Conservation (phyloP, 2,113 vertebrate genomes). For the Tragulus kanchil region DNA sequence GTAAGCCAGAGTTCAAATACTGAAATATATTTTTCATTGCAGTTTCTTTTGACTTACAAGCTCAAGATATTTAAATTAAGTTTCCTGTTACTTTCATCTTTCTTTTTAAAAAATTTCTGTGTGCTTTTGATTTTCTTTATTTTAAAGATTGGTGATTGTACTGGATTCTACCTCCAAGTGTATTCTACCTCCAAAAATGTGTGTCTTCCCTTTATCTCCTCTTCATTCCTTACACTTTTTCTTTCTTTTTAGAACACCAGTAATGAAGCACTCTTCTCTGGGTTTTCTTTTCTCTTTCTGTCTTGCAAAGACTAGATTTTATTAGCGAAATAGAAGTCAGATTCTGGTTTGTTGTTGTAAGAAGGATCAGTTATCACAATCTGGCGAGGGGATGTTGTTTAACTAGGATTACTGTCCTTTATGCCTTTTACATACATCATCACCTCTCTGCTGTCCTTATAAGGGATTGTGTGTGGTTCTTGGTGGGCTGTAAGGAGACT, state of each 20-base stretch:
- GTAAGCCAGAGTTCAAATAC: background rate
- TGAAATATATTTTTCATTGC: background rate
- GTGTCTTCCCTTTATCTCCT: background rate
- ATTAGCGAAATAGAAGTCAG: slow-evolving; percentile 5
- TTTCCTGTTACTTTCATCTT: background rate
- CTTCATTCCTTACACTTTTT: slow-evolving; percentile 20
- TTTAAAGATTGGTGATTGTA: slow-evolving; percentile 12
- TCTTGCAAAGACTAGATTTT: slow-evolving; percentile 33
- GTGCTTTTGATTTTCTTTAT: slow-evolving; percentile 50
- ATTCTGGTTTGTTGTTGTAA: background rate
- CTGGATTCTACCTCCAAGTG: background rate
- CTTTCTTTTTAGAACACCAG: background rate
- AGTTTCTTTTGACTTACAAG: slow-evolving; percentile 60
- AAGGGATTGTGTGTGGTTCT: background rate
- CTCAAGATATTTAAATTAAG: background rate
- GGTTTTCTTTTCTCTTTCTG: slow-evolving; percentile 24
- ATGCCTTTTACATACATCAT: background rate
- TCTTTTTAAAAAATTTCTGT: background rate
- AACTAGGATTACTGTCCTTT: background rate
- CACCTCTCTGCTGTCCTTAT: background rate
- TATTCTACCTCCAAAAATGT: background rate
- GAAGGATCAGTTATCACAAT: background rate
- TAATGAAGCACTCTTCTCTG: background rate
- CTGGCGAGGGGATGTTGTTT: background rate
- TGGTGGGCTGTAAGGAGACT: background rate